Evolutionary conservation across 2,888 invertebrate genomes (phyloP), one percentile per base, ranked within the genome.

Genomic region (Stegana nigrithorax): DNA sequence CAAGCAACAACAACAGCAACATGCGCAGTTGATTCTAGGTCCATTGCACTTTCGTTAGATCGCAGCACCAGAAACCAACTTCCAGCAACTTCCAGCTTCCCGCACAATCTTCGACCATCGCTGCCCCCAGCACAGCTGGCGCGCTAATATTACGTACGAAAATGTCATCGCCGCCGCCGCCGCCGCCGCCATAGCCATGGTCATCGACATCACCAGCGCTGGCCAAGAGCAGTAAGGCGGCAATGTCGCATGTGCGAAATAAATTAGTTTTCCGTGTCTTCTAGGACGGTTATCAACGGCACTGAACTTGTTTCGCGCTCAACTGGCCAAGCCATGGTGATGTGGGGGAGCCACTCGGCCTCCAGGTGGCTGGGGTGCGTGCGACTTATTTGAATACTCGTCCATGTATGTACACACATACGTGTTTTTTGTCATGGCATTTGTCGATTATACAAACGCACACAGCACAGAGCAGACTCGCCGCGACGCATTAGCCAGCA

Each of bases 231-330:
- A n/a, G n/a, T n/a, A n/a, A n/a, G n/a, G n/a, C n/a, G n/a, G n/a
- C n/a, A 63, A 68, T 72, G 71, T 69, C 62, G 70, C 68, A 66
- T 76, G 75, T 63, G 67, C 66, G 69, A 78, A 73, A 80, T 83
- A 83, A 83, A 83, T 83, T 83, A 83, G 84, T 84, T 83, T 83
- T 84, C 69, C 84, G 81, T 83, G 84, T 83, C 80, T 73, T 71
- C 73, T 75, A 83, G 83, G n/a, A 82, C 83, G 81, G 73, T 80
- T 82, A 77, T 77, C 83, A 80, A 78, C 77, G 61, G 55, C 23
- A 57, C 59, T 47, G 63, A 63, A 66, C 66, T 63, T 58, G 68
- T 71, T 72, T 71, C 10, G 4, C 47, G 25, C 21, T 10, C 25
- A 21, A 42, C n/a, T 50, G n/a, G 25, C 26, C 39, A 8, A 17